These are phyloP conservation scores for Parnassius glacialis DNA, from an alignment of 2,888 invertebrate genomes.

Conservation along the genomic window DNA sequence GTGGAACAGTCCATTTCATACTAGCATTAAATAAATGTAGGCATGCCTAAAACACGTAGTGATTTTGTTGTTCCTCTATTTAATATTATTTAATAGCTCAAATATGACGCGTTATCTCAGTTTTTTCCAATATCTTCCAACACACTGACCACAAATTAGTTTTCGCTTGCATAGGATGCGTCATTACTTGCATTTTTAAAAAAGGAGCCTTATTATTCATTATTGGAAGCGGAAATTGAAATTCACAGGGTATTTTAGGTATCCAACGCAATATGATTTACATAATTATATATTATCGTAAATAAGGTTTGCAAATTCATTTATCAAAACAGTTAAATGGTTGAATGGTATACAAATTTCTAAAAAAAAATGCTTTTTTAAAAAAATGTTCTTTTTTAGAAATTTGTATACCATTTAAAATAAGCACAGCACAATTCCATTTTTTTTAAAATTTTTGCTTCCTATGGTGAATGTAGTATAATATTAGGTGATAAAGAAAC, in stretches of 20 bases:
- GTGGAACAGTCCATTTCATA: no score
- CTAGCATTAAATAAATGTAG: no score
- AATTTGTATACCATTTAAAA: not conserved
- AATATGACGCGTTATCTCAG: constrained; percentile 3
- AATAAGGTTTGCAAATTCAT: no score
- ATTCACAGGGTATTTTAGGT: not conserved
- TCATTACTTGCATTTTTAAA: not conserved
- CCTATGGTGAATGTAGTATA: constrained; percentile 3
- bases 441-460: constrained; percentile 5
- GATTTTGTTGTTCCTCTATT: not conserved
- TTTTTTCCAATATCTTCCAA: constrained; percentile 15
- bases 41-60: no score
- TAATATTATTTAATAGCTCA: constrained; percentile 6
- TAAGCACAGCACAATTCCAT: constrained; percentile 2
- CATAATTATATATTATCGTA: not conserved
- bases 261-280: not conserved
- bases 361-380: no score
- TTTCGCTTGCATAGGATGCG: not conserved
- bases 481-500: constrained; percentile 21
- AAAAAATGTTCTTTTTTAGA: not conserved
- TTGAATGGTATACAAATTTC: no score
- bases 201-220: constrained; percentile 1
- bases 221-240: constrained; percentile 9
- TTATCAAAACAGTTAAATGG: no score
- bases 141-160: not conserved